Percentiles rank a stretch among this genome's conserved stretches.
phyloP scores from a whole-genome alignment of 2,888 invertebrate genomes.

The Willowsia nigromaculata region DNA sequence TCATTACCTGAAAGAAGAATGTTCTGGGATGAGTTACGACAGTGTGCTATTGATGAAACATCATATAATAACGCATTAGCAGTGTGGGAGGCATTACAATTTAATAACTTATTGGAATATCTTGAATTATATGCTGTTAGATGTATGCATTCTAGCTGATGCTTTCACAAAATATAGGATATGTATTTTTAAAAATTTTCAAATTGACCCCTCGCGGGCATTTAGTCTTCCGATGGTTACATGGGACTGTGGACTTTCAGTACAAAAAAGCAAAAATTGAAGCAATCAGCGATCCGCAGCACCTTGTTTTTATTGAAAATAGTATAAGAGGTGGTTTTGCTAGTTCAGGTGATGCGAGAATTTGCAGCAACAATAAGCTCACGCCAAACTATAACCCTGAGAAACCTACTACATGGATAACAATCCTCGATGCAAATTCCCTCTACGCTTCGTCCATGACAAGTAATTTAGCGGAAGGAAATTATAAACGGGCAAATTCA shows the following conservation, averaged over 20 bases:
- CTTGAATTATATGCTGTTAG: background rate
- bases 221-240: slow-evolving; percentile 2
- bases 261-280: slow-evolving; percentile 16
- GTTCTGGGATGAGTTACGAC: background rate
- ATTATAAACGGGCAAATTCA: background rate
- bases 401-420: slow-evolving; percentile 7
- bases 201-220: background rate
- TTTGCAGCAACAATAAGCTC: background rate
- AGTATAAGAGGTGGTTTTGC: background rate
- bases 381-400: background rate
- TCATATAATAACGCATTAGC: background rate
- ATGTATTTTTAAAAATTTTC: background rate
- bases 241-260: background rate
- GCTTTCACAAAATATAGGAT: background rate
- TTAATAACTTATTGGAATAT: background rate
- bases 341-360: background rate
- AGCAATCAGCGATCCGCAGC: background rate
- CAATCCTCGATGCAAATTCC: background rate
- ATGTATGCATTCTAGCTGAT: background rate
- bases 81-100: background rate
- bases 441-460: background rate
- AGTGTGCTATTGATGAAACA: background rate
- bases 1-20: background rate
- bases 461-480: background rate
- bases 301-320: background rate